Conservation (phyloP, 2,888 invertebrate species). For the Adineta ricciae region DNA sequence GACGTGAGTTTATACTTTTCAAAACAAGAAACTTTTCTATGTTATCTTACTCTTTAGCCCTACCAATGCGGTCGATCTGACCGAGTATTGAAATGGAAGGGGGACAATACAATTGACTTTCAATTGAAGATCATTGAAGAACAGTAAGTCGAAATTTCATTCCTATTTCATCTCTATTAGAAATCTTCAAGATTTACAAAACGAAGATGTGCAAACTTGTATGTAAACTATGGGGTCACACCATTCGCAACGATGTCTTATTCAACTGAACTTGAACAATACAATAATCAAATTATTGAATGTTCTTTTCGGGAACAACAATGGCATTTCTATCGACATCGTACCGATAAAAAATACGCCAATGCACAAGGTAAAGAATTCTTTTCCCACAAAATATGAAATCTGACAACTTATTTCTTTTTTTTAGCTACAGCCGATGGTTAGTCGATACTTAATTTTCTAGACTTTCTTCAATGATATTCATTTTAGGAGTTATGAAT, state of each 20-base stretch:
- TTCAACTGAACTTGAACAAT: neutral
- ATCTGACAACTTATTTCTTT: neutral
- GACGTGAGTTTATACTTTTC: conserved; percentile 56
- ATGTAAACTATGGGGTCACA: conserved; percentile 58
- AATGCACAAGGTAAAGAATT: conserved; percentile 53
- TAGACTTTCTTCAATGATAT: neutral
- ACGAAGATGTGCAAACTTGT: too few species aligned
- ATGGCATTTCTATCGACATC: conserved; percentile 87
- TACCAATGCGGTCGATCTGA: conserved; percentile 72
- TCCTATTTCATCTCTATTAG: too few species aligned
- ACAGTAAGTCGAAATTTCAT: conserved; percentile 44
- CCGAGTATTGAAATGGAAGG: conserved; percentile 93
- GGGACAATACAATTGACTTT: conserved; percentile 94
- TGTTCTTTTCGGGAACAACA: conserved; percentile 62
- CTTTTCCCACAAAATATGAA: neutral
- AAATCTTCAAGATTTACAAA: too few species aligned
- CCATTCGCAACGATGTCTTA: conserved; percentile 61
- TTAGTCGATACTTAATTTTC: neutral
- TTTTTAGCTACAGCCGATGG: neutral
- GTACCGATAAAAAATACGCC: conserved; percentile 90
- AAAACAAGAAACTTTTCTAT: too few species aligned
- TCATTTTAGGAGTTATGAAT: neutral
- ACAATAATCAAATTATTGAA: conserved; percentile 71
- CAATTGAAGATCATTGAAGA: conserved; percentile 64
- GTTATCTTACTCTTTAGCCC: conserved; percentile 54